Base-by-base conservation (phyloP, 2,797 vertebrate species). In the Sebastes nivosus region DNA sequence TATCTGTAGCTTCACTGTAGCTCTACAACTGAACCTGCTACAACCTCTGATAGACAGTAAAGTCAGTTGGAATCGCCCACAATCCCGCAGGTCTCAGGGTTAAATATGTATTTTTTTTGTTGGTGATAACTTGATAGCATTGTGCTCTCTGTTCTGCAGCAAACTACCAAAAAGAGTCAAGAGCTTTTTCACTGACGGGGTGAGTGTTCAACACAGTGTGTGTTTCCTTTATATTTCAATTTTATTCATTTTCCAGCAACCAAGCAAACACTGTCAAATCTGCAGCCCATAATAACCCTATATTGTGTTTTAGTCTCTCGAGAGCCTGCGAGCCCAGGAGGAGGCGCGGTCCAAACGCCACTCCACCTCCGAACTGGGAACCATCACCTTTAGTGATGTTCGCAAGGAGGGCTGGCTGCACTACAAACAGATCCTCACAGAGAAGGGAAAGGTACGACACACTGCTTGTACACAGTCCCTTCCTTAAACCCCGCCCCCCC, bases 391-490 rank as follows among this genome's bases (percentile, higher is more conserved):
- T 88, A 97, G 96, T 6, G 96, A 98, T 25, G 94, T 98, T 81
- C 96, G 96, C 84, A 97, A 95, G 87, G 98, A 99, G 89, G 98
- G 98, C 72, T 99, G 98, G 98, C 95, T 99, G 87, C 97, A 97
- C 92, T 99, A 97, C 94, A 99, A 99, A 86, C 98, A 98, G 95
- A 96, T 99, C 94, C 97, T 99, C 92, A 98, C 97, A 63, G 97
- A 98, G 93, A 99, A 97, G 95, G 97, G 97, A 88, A 99, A 99
- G 97, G 98, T 99, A 85, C 90, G 38, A 42, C 10, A 57, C n/a
- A 38, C 36, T 38, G 36, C 36, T 38, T 38, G 36, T 13, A 36
- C 36, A 73, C 30, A 42, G 38, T 42, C 38, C 38, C 38, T 42
- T 42, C 13, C 38, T 42, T 42, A 42, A 42, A 30, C 30, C 9